These are phyloP conservation scores for Pterostichus niger DNA, from an alignment of 2,888 invertebrate genomes.

Conservation along the genomic window DNA sequence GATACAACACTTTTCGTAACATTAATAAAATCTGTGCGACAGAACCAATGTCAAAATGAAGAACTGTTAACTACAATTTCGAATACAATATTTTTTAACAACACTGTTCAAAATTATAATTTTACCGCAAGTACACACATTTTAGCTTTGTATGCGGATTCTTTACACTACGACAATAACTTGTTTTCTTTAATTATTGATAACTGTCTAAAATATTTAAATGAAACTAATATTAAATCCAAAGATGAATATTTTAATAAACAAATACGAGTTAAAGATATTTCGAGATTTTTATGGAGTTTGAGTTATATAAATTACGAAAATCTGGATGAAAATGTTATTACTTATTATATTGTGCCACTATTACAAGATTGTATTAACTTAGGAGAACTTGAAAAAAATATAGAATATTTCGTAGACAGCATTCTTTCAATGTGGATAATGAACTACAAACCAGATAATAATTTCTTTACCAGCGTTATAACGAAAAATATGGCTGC, in stretches of 20 bases:
- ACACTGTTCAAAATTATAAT: slow-evolving; percentile 73
- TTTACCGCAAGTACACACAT: slow-evolving; percentile 75
- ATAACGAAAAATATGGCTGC: slow-evolving; percentile 53
- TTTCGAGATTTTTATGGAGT: slow-evolving; percentile 77
- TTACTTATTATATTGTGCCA: slow-evolving; percentile 72
- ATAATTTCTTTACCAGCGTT: slow-evolving; percentile 42
- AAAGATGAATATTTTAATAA: slow-evolving; percentile 69
- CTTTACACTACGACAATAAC: slow-evolving; percentile 73
- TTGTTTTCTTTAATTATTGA: slow-evolving; percentile 72
- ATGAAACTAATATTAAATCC: slow-evolving; percentile 69
- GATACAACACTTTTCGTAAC: slow-evolving; percentile 75
- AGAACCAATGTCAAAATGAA: slow-evolving; percentile 74
- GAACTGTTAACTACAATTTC: slow-evolving; percentile 74
- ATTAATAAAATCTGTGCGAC: slow-evolving; percentile 76
- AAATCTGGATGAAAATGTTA: slow-evolving; percentile 69
- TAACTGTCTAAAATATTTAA: slow-evolving; percentile 72
- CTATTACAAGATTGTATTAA: slow-evolving; percentile 62
- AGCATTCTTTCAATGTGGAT: slow-evolving; percentile 76
- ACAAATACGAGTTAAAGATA: slow-evolving; percentile 75
- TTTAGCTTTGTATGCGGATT: slow-evolving; percentile 76
- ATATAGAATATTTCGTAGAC: slow-evolving; percentile 73
- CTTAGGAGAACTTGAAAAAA: slow-evolving; percentile 71
- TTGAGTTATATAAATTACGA: slow-evolving; percentile 74
- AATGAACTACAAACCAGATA: slow-evolving; percentile 69
- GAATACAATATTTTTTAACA: slow-evolving; percentile 74